These are phyloP conservation scores for Disparrhopalites patrizii DNA, from an alignment of 2,888 invertebrate genomes.

Conservation along the genomic window DNA sequence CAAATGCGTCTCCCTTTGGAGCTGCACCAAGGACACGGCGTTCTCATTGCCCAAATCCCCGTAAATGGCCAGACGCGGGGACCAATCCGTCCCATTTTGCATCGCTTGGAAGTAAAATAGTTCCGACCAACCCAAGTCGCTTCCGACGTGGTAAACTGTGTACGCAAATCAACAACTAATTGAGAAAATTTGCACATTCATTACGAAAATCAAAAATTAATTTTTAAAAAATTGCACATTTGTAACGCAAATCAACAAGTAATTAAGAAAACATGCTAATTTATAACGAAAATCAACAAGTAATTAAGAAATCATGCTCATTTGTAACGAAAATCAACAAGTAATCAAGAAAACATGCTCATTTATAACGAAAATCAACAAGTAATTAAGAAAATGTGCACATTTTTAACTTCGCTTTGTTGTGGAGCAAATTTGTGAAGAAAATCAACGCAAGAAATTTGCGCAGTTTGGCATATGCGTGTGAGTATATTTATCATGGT, in stretches of 20 bases:
- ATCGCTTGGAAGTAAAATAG: constrained; percentile 73
- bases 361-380: too few species aligned
- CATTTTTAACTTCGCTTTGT: too few species aligned
- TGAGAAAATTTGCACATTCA: neutral
- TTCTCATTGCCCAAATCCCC: constrained; percentile 94
- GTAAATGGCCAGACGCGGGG: constrained; percentile 76
- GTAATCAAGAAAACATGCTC: too few species aligned
- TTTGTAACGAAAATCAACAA: too few species aligned
- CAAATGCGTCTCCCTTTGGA: constrained; percentile 78
- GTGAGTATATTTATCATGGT: neutral
- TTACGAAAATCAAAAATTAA: neutral
- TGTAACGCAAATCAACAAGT: too few species aligned
- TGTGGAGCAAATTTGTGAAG: neutral
- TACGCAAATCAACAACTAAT: too few species aligned
- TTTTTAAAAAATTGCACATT: constrained; percentile 19
- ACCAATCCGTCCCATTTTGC: constrained; percentile 64
- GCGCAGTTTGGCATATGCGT: neutral
- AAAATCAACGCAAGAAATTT: neutral
- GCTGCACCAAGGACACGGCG: constrained; percentile 75
- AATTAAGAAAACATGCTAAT: too few species aligned
- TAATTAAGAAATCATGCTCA: too few species aligned
- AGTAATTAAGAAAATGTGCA: too few species aligned
- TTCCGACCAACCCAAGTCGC: constrained; percentile 74
- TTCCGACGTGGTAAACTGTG: constrained; percentile 75
- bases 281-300: too few species aligned